A percentile compares a stretch with the other conserved stretches of the same genome.
These are phyloP conservation scores for Augochlorella aurata DNA, from an alignment of 2,888 invertebrate genomes.

Conservation along the genomic window DNA sequence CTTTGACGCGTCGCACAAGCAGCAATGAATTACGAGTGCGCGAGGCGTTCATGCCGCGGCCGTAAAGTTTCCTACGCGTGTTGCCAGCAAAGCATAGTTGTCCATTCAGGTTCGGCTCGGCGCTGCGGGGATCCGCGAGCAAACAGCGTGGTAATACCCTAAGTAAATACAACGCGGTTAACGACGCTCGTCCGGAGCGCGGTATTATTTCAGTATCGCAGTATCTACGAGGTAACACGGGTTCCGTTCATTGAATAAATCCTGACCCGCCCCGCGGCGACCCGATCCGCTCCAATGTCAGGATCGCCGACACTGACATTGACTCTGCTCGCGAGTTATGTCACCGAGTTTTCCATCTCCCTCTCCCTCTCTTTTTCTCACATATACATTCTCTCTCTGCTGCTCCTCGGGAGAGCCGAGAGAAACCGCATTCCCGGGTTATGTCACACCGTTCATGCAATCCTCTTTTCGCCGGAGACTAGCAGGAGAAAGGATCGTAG, in stretches of 20 bases:
- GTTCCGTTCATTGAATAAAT: constrained; percentile 5
- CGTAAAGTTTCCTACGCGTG: neutral
- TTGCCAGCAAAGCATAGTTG: neutral
- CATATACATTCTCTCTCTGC: too few species aligned
- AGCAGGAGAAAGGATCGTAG: constrained; percentile 46
- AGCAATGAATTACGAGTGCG: constrained; percentile 1
- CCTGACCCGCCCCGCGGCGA: neutral
- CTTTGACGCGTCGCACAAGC: neutral
- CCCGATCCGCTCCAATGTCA: constrained; percentile 39
- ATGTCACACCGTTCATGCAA: constrained; percentile 60
- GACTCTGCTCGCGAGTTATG: constrained; percentile 57
- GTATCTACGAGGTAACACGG: neutral
- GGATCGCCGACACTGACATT: constrained; percentile 64
- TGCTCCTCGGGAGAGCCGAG: constrained; percentile 34
- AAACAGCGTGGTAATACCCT: neutral
- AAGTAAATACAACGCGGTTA: neutral
- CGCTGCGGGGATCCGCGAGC: neutral
- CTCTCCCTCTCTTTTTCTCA: neutral
- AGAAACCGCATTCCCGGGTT: constrained; percentile 54
- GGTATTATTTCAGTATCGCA: neutral
- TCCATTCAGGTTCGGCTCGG: neutral
- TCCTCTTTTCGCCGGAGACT: constrained; percentile 49
- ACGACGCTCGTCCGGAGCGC: neutral
- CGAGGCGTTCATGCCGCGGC: neutral
- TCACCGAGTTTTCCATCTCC: constrained; percentile 40